phyloP scores from a whole-genome alignment of 2,888 invertebrate genomes.

The Erebia ligea region DNA sequence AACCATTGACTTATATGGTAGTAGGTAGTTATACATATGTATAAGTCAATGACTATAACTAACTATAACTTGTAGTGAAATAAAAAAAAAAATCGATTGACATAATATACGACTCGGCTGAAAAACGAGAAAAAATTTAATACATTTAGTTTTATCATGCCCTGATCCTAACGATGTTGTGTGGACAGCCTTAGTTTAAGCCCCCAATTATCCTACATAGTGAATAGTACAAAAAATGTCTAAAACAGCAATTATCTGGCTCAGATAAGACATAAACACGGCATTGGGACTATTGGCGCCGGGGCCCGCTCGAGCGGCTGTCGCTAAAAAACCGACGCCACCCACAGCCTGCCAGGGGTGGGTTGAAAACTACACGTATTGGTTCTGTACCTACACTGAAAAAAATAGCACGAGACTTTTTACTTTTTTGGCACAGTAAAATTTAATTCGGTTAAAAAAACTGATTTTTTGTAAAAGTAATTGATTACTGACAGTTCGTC shows the following conservation, averaged over 20 bases:
- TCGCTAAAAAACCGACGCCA: constrained; percentile 50
- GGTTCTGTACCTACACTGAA: constrained; percentile 31
- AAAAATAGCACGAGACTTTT: too few species aligned
- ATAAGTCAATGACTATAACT: too few species aligned
- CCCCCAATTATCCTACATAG: constrained; percentile 14
- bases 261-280: constrained; percentile 58
- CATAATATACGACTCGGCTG: too few species aligned
- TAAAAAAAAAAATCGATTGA: too few species aligned
- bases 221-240: constrained; percentile 40
- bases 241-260: constrained; percentile 70
- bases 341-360: constrained; percentile 40
- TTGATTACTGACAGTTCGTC: too few species aligned
- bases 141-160: background rate
- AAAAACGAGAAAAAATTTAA: background rate
- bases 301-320: constrained; percentile 46
- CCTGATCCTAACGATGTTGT: background rate
- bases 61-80: too few species aligned
- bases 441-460: too few species aligned
- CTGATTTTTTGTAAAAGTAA: too few species aligned
- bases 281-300: constrained; percentile 55
- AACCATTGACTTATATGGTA: too few species aligned
- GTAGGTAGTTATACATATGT: too few species aligned
- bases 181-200: constrained; percentile 8
- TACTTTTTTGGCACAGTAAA: too few species aligned
- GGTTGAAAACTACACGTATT: constrained; percentile 43